These are phyloP conservation scores for Tragelaphus buxtoni DNA, from an alignment of 2,113 vertebrate genomes.

Conservation along the genomic window DNA sequence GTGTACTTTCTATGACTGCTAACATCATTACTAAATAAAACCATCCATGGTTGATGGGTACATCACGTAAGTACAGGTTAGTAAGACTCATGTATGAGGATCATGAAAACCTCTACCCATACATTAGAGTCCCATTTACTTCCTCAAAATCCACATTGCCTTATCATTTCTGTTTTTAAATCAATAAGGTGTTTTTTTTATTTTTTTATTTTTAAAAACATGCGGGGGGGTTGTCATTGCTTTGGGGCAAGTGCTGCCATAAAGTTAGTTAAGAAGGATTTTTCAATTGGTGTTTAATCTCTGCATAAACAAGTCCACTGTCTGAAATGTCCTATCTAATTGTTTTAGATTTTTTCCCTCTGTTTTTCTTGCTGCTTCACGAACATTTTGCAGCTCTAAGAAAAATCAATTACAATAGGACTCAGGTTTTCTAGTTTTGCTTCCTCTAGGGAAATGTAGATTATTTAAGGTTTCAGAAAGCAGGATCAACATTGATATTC, in stretches of 20 bases:
- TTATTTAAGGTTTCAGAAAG: constrained; percentile 58
- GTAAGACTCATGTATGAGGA: neutral
- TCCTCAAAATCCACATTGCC: neutral
- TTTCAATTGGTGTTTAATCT: constrained; percentile 29
- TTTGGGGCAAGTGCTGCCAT: neutral
- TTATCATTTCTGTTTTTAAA: neutral
- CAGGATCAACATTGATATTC: constrained; percentile 33
- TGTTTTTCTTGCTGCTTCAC: constrained; percentile 57
- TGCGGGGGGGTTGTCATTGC: neutral
- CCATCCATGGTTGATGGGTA: neutral
- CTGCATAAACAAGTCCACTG: constrained; percentile 23
- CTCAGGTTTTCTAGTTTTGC: constrained; percentile 30
- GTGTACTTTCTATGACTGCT: neutral
- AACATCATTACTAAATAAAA: neutral
- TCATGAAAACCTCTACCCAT: neutral
- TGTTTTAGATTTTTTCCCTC: neutral
- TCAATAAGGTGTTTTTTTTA: neutral
- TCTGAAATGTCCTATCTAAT: constrained; percentile 53
- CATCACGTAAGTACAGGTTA: neutral
- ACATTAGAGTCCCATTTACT: neutral
- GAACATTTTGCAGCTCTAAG: constrained; percentile 37
- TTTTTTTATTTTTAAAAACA: constrained; percentile 26
- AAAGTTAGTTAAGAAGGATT: constrained; percentile 36
- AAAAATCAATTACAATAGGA: constrained; percentile 53
- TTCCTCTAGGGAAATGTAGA: constrained; percentile 40